These are phyloP conservation scores for Pagrus major DNA, from an alignment of 2,113 vertebrate genomes.

Conservation along the genomic window DNA sequence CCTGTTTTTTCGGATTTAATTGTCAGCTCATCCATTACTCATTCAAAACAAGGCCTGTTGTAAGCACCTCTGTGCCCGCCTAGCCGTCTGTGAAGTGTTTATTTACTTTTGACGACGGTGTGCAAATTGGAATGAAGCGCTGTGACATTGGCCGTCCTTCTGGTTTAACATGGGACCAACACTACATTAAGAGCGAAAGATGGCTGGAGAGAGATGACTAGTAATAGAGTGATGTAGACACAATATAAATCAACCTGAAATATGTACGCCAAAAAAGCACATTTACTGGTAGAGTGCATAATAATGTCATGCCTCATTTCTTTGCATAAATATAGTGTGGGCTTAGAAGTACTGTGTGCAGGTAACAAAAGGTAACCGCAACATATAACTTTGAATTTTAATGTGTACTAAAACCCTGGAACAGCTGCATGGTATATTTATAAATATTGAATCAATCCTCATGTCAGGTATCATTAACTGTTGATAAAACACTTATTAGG, in stretches of 20 bases:
- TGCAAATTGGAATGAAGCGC: slow-evolving; percentile 66
- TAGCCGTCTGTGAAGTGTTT: slow-evolving; percentile 64
- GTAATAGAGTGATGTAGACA: background rate
- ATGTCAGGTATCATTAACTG: background rate
- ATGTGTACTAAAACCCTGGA: slow-evolving; percentile 7
- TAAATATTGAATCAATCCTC: slow-evolving; percentile 4
- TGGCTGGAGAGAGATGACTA: slow-evolving; percentile 12
- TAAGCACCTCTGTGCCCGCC: slow-evolving; percentile 60
- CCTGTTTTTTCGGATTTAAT: slow-evolving; percentile 53
- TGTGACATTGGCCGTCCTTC: slow-evolving; percentile 72
- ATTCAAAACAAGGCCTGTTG: slow-evolving; percentile 67
- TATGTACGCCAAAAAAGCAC: background rate
- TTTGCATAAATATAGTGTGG: background rate
- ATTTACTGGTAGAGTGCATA: background rate
- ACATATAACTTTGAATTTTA: background rate
- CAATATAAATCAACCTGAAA: slow-evolving; percentile 10
- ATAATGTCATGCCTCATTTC: background rate
- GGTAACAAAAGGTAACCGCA: background rate
- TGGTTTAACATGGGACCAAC: slow-evolving; percentile 40
- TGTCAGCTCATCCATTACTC: slow-evolving; percentile 65
- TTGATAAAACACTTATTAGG: slow-evolving; percentile 1
- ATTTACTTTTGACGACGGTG: slow-evolving; percentile 66
- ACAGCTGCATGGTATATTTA: background rate
- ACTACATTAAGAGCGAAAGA: slow-evolving; percentile 35
- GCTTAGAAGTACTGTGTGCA: background rate